Conservation (phyloP, 1,140 invertebrate genomes). For the Rhyzopertha dominica region DNA sequence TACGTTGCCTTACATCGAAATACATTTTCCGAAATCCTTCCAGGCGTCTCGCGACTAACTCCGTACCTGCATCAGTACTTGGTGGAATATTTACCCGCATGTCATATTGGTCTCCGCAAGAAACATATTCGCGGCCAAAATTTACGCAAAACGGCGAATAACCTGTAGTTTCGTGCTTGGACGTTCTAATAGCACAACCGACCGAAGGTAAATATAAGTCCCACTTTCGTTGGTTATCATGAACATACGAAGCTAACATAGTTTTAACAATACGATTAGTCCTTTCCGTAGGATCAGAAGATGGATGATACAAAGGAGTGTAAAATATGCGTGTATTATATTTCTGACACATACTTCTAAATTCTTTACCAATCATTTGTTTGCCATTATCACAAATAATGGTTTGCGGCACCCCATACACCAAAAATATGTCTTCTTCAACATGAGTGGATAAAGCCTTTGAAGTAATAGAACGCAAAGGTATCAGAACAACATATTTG, state of each 20-base stretch:
- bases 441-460: too few species aligned
- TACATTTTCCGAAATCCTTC: background rate
- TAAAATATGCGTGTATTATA: background rate
- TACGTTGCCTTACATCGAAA: background rate
- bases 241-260: conserved; percentile 25
- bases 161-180: conserved; percentile 27
- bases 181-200: conserved; percentile 30
- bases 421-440: conserved; percentile 13
- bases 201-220: conserved; percentile 23
- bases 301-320: conserved; percentile 2
- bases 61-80: background rate
- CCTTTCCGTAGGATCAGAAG: conserved; percentile 19
- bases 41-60: background rate
- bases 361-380: conserved; percentile 7
- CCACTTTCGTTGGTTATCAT: conserved; percentile 32
- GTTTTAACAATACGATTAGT: conserved; percentile 30
- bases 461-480: conserved; percentile 31
- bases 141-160: conserved; percentile 24
- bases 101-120: background rate
- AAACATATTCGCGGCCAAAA: conserved; percentile 11
- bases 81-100: too few species aligned
- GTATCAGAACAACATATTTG: conserved; percentile 28
- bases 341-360: background rate
- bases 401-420: conserved; percentile 11
- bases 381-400: conserved; percentile 15